A percentile compares a stretch with the other conserved stretches of the same genome.
Evolutionary conservation across 2,797 vertebrate species (phyloP).

Genomic region (Mormyrops attenuatus): DNA sequence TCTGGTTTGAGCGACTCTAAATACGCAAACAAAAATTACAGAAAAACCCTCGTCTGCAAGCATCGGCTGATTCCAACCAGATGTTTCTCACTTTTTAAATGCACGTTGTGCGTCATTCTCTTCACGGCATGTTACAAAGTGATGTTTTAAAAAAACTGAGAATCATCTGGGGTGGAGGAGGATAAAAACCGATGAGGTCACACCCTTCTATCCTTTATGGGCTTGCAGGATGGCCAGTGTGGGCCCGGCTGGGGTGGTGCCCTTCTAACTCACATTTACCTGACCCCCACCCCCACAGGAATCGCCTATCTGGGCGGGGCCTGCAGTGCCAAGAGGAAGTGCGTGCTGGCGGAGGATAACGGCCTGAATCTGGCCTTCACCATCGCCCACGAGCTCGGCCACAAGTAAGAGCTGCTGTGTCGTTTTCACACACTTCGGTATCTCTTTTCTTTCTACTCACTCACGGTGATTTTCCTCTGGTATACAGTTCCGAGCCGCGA

Average conservation of each 20-base stretch:
- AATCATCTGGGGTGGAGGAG: neutral
- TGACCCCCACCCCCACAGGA: constrained; percentile 52
- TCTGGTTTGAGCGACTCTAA: neutral
- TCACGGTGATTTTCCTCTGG: neutral
- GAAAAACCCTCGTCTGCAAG: neutral
- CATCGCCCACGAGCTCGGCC: constrained; percentile 92
- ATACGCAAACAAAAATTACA: neutral
- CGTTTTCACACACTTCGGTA: neutral
- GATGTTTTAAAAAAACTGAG: neutral
- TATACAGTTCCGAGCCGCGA: neutral
- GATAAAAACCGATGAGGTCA: neutral
- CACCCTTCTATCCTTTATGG: constrained; percentile 2
- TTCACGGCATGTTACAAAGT: neutral
- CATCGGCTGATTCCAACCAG: neutral
- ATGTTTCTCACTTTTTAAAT: neutral
- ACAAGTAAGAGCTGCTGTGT: constrained; percentile 74
- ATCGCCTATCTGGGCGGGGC: constrained; percentile 91
- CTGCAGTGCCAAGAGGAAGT: constrained; percentile 90
- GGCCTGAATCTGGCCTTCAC: constrained; percentile 95
- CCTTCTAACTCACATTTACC: neutral
- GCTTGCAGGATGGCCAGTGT: neutral
- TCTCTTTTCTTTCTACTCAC: no score
- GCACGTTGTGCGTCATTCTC: neutral
- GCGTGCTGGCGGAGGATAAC: constrained; percentile 92
- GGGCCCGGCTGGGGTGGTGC: neutral